These are phyloP conservation scores for Sylvilagus floridanus DNA, from an alignment of 2,797 vertebrate genomes.

Conservation along the genomic window DNA sequence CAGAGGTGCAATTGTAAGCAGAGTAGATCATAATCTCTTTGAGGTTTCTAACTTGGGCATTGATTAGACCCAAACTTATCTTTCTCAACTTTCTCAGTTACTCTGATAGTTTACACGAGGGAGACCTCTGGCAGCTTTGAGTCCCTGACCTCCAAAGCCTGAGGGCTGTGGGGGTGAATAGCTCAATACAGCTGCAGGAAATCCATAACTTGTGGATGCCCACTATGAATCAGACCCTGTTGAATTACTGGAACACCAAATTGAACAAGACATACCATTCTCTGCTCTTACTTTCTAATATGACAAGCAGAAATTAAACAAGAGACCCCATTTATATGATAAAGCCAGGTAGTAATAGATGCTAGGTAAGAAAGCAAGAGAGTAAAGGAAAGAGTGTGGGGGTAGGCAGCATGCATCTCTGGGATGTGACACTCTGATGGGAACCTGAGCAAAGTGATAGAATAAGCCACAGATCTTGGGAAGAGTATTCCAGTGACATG, in stretches of 20 bases:
- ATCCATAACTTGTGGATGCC: background rate
- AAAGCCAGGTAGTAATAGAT: background rate
- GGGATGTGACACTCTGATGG: background rate
- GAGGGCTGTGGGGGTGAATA: background rate
- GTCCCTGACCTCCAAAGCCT: background rate
- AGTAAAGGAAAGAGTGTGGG: background rate
- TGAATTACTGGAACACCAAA: background rate
- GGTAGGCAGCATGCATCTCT: background rate
- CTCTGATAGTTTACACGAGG: background rate
- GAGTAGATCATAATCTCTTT: background rate
- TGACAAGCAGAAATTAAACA: background rate
- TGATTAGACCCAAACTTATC: background rate
- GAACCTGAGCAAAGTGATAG: background rate
- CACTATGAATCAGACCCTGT: background rate
- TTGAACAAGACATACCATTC: background rate
- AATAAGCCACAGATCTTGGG: background rate
- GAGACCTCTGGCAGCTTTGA: background rate
- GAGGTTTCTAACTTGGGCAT: background rate
- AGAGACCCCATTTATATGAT: background rate
- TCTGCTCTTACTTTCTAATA: background rate
- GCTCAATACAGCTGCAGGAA: background rate
- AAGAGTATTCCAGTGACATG: background rate
- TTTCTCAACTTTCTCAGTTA: background rate
- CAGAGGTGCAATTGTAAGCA: background rate
- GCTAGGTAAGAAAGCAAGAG: background rate